Evolutionary conservation across 2,888 invertebrate genomes (phyloP), one percentile per base, ranked within the genome.

Genomic region (Slavum lentiscoides): DNA sequence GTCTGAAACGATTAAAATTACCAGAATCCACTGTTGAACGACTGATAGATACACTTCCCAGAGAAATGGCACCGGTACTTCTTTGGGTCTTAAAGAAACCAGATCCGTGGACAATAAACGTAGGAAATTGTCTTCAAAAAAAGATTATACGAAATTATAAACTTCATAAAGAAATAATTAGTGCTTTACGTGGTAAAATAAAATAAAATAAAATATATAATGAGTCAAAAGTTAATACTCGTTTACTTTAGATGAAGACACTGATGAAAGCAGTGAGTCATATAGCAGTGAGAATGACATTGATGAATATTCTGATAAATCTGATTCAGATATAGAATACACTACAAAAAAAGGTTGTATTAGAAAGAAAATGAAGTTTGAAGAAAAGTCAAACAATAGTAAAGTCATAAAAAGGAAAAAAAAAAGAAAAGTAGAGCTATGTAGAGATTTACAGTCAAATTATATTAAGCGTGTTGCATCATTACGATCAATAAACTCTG

Each of bases 1-100:
- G 95, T 86, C 88, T 95, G 67, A 91, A 91, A 85, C 91, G 92
- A 82, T 93, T 93, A 86, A 92, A 93, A 87, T 90, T 94, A 85
- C 92, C 94, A 74, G 88, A 90, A 49, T 89, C 90, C 62, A 88
- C 93, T 82, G 90, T 91, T 85, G 88, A 90, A 82, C 91, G 91
- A 74, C 88, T 94, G 77, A 90, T 90, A 83, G 89, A 90, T 75
- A 89, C 93, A 87, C 87, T 94, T 84, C 93, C 94, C 1, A 88
- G 90, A 55, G 89, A 89, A 83, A 91, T 92, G 91, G 85, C 85
- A 82, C 64, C 69, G 37, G 73, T 82, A 59, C 49, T 80, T 62
- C 21, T 55, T 23, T 80, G 70, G 80, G 55, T 62, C 3, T 80
- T 80, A 58, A 80, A 80, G 15, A 72, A 66, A 80, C 62, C 70